Conservation (phyloP, 2,888 invertebrate species). For the Griposia aprilina region DNA sequence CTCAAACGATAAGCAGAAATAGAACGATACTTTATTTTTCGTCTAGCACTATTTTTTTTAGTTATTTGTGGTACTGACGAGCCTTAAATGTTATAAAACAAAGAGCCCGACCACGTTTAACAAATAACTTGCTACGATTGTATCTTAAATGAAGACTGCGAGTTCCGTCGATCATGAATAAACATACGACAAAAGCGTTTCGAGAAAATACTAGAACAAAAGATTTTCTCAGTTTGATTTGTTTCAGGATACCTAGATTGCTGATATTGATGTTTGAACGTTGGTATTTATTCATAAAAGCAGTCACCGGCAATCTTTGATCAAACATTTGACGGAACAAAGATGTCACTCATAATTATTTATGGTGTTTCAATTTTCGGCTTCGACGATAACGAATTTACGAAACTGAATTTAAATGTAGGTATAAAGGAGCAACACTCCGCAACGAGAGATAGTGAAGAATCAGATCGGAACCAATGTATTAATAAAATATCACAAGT, state of each 20-base stretch:
- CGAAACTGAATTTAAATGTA: neutral
- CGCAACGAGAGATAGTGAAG: neutral
- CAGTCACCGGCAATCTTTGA: neutral
- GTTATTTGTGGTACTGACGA: neutral
- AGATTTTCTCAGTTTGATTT: slow-evolving; percentile 22
- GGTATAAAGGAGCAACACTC: neutral
- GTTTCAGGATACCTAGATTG: neutral
- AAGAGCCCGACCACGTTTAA: slow-evolving; percentile 12
- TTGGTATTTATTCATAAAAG: slow-evolving; percentile 8
- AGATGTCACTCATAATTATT: neutral
- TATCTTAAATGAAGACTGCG: slow-evolving; percentile 26
- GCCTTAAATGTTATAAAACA: neutral
- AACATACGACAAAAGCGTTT: slow-evolving; percentile 27
- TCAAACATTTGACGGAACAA: neutral
- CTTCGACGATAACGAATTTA: neutral
- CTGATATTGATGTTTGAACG: neutral
- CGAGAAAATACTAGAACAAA: slow-evolving; percentile 23
- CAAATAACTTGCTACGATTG: slow-evolving; percentile 34
- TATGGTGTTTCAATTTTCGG: neutral
- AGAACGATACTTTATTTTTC: neutral
- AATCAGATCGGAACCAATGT: too few species aligned
- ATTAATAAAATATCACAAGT: neutral
- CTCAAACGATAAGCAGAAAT: neutral
- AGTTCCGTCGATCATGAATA: slow-evolving; percentile 28
- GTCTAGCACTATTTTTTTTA: neutral